Base-by-base conservation (phyloP, 2,797 vertebrate species). In the Furcifer pardalis region DNA sequence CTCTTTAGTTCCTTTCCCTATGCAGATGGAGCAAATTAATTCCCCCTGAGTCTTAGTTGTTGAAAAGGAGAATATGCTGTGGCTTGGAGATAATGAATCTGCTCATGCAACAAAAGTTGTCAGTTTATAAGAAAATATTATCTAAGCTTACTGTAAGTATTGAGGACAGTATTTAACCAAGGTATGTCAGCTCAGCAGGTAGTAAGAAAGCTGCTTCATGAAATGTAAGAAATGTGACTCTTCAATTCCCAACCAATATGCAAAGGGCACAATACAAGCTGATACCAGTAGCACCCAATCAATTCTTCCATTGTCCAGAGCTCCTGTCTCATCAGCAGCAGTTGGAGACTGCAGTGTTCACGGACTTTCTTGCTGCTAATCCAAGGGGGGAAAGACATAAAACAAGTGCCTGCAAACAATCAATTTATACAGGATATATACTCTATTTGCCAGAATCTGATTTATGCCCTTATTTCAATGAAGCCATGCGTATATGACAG, bases 61-160 rank as follows among this genome's bases (percentile, higher is more conserved):
- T 7, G 40, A 84, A 83, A 49, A 73, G 6, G 19, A 62, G 52
- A 9, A 1, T 27, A 76, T 6, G 71, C 0, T n/a, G 62, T 66
- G 35, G 49, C 42, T 44, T 19, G 69, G 60, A 80, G 21, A 69
- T 35, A 82, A 79, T 37, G 40, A 0, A 17, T n/a, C 27, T 86
- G 21, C 40, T 81, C 73, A 84, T 27, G 7, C 66, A 84, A 13
- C 2, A 73, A 75, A 35, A n/a, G 25, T 7, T 84, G 5, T 32
- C 66, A 62, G 0, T 0, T 83, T 75, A 60, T 35, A 87, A 89
- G 35, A 59, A 59, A 87, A 85, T 37, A 77, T 78, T 86, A 79
- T 86, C 30, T 25, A 88, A 90, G 32, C 42, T 63, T 83, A 78
- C 3, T 8, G 44, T 71, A 84, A 63, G 27, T 0, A 84, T 91